Base-by-base conservation (phyloP, 2,113 vertebrate genomes). In the Okapia johnstoni region DNA sequence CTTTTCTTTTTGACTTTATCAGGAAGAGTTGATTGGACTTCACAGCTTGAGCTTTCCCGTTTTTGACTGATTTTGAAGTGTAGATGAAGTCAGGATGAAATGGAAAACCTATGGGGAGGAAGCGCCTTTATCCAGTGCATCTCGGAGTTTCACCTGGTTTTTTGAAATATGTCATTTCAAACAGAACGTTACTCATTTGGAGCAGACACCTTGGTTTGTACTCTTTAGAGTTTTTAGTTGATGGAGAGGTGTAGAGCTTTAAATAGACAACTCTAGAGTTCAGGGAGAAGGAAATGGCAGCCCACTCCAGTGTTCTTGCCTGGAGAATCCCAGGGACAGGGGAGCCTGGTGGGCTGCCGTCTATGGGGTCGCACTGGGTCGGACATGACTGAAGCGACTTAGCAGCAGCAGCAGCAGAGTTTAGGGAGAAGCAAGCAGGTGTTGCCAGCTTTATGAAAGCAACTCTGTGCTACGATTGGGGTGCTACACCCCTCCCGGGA, bases 71-170 rank as follows among this genome's bases (percentile, higher is more conserved):
- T 85, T 91, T 84, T 70, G 63, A 66, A 85, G 25, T 79, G 26
- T 83, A 28, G 6, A 23, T 46, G 70, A 30, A 58, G 21, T 40
- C 57, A 7, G 57, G 50, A 30, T 48, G 83, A 57, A 54, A 25
- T 1, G 9, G 46, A 26, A 26, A 9, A 28, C 3, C 28, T 73
- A 8, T 28, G 23, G 33, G 16, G 40, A 55, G 30, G 5, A 16
- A 46, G 26, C 2, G 0, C 0, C 0, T 76, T 52, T 63, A 54
- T 16, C 10, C 5, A 60, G 6, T 0, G 7, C 9, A 4, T 52
- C 57, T 61, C 2, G 13, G 48, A 55, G 40, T 85, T 88, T 61
- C 6, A 2, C 33, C 48, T 54, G n/a, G 16, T n/a, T 8, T 25
- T 40, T 70, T 43, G 55, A 55, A 76, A 55, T 46, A 48, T 25